Evolutionary conservation across 2,113 vertebrate genomes (phyloP), one percentile per base, ranked within the genome.

Genomic region (Aspidoscelis tigris): DNA sequence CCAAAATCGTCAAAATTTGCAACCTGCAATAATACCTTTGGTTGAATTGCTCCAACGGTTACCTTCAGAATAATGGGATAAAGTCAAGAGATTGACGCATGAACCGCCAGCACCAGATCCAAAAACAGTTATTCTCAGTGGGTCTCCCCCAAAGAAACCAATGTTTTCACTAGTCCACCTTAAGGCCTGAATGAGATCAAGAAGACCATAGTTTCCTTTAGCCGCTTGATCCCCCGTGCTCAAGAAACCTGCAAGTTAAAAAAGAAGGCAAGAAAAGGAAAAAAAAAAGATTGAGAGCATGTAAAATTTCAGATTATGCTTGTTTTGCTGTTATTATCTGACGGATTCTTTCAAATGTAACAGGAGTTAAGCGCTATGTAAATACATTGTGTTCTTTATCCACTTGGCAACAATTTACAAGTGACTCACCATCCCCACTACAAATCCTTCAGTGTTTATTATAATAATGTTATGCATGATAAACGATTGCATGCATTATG

Each of bases 31-130:
- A 95, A 96, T 97, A 99, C 98, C 99, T 99, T 99, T 99, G 95
- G 99, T 99, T 94, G 99, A 99, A 97, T 99, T 99, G 97, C 99
- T 99, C 99, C 99, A 99, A 96, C 98, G 98, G 97, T 99, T 99
- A 95, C 99, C 99, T 97, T 99, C 99, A 92, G 99, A 99, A 96
- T 99, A 99, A 97, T 99, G 99, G 95, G 99, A 99, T 93, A 99
- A 96, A 80, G 99, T 99, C 95, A 99, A 97, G 20, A 99, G 97
- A 95, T 99, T 99, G 95, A 99, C 98, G 89, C 98, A 99, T 53
- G 99, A 99, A 78, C 98, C 99, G 65, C 99, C 99, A 68, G 98
- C 99, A 39, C 99, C 98, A 20, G 99, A 99, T 95, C 99, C 99
- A 92, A 99, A 99, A 95, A 99, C 98, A 80, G 99, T 99, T 92